Percentiles rank a stretch among this genome's conserved stretches.
These are phyloP conservation scores for Agapornis roseicollis DNA, from an alignment of 2,113 vertebrate genomes.

Conservation along the genomic window DNA sequence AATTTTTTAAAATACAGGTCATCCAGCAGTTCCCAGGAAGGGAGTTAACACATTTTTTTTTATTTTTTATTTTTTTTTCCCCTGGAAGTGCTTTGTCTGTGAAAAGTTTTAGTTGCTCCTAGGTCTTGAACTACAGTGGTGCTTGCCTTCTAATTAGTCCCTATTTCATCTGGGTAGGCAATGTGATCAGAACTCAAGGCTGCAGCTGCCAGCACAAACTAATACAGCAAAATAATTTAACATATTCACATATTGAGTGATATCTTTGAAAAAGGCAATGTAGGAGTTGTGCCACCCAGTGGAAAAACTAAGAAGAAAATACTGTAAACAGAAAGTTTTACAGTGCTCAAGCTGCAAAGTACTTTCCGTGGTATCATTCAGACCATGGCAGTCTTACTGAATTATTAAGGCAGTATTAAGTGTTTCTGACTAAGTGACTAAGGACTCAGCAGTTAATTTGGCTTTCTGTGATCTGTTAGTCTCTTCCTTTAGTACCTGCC, in stretches of 20 bases:
- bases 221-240: not conserved
- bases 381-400: not conserved
- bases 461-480: not conserved
- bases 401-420: not conserved
- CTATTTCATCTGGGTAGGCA: not conserved
- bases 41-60: not conserved
- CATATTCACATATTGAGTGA: conserved; percentile 12
- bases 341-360: not conserved
- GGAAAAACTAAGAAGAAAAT: conserved; percentile 54
- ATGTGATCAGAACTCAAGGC: not conserved
- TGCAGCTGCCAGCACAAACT: not conserved
- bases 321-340: not conserved
- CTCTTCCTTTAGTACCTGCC: not conserved
- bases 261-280: conserved; percentile 16
- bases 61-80: not conserved
- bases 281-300: conserved; percentile 62
- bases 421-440: not conserved
- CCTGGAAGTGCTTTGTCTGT: not conserved
- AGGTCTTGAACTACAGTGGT: not conserved
- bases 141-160: not conserved
- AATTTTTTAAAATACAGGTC: not conserved
- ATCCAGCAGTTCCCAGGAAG: not conserved
- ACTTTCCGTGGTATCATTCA: not conserved
- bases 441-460: not conserved
- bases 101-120: not conserved